Conservation (phyloP, 2,113 vertebrate species). For the Myotis davidii region DNA sequence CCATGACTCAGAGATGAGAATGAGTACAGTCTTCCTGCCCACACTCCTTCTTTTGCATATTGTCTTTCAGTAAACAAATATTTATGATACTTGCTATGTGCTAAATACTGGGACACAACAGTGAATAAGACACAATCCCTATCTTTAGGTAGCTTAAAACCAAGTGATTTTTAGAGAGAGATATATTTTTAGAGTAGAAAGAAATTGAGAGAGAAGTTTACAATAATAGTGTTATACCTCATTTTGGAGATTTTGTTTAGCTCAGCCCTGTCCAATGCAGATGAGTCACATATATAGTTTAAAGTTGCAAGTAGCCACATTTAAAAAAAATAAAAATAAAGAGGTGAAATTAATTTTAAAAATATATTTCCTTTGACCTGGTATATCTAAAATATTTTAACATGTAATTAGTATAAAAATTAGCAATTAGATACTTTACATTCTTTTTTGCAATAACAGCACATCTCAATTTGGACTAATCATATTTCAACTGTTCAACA, state of each 20-base stretch:
- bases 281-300: neutral
- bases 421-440: neutral
- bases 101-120: neutral
- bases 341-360: constrained; percentile 14
- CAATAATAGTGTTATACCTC: neutral
- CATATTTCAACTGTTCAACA: neutral
- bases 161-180: neutral
- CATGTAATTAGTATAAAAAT: neutral
- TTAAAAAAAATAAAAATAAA: neutral
- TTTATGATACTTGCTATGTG: neutral
- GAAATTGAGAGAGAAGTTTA: constrained; percentile 3
- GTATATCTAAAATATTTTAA: constrained; percentile 10
- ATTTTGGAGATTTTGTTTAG: neutral
- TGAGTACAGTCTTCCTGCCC: neutral
- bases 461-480: neutral
- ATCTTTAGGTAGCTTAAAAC: neutral
- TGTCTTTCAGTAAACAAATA: constrained; percentile 11
- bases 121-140: neutral
- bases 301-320: neutral
- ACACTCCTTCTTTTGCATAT: neutral
- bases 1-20: neutral
- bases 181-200: neutral
- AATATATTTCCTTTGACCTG: neutral
- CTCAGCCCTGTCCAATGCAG: neutral
- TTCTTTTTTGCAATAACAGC: neutral